phyloP scores from a whole-genome alignment of 1,140 invertebrate species.

The Sinella curviseta region DNA sequence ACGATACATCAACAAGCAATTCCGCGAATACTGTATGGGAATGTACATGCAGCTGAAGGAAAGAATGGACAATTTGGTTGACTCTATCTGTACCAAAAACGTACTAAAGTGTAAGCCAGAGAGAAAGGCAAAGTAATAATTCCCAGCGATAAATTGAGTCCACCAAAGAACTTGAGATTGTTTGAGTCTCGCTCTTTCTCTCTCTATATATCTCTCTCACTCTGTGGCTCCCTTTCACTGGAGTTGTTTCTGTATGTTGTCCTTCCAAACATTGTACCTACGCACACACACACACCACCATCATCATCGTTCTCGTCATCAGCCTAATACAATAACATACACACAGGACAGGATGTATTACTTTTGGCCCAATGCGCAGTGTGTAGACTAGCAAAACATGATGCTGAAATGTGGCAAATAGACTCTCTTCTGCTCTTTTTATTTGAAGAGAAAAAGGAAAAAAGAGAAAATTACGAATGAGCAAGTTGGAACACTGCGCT shows the following conservation, averaged over 20 bases:
- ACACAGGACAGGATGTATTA: not conserved
- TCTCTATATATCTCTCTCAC: not conserved
- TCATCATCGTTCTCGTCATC: no score
- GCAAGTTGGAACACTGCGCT: not conserved
- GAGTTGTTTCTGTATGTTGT: no score
- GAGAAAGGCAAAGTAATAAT: not conserved
- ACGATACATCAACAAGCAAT: not conserved
- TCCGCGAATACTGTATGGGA: not conserved
- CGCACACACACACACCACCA: no score
- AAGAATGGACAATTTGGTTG: not conserved
- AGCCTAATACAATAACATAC: not conserved
- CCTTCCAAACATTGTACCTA: no score
- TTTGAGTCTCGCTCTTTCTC: not conserved
- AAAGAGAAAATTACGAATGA: not conserved
- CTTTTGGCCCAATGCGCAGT: not conserved
- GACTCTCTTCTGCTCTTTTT: not conserved
- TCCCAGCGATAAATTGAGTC: conserved; percentile 13
- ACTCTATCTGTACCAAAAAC: not conserved
- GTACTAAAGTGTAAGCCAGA: not conserved
- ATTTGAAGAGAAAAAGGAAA: not conserved
- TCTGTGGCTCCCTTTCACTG: no score
- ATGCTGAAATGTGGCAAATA: not conserved
- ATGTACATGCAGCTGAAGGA: not conserved
- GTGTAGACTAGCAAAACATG: not conserved
- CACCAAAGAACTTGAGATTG: not conserved